Evolutionary conservation across 2,888 invertebrate genomes (phyloP), one percentile per base, ranked within the genome.

Genomic region (Oxytorus armatus): DNA sequence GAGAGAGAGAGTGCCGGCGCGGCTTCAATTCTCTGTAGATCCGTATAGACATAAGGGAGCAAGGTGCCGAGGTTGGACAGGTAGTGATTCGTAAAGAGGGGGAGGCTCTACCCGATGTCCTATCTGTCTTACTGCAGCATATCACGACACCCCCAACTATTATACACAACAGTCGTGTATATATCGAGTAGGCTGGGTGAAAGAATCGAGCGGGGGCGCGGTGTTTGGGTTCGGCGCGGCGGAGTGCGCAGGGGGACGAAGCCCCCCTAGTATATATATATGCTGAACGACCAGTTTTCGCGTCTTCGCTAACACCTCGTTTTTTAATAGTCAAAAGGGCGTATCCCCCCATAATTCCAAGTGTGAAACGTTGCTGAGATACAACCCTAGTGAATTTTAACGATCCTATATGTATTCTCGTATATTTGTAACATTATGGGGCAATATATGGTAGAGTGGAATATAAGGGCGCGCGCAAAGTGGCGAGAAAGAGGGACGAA

Each of bases 51-150:
- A 75, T 59, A 49, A 36, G 53, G 53, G 44, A 59, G 70, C 51
- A 77, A 66, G 79, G 70, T 72, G 66, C 65, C 18, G 36, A n/a
- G 39, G 42, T 53, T 55, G 66, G 79, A 76, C 79, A 80, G 79
- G 72, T 76, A 72, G 76, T 61, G 79, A 76, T 80, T 80, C 55
- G 76, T 21, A 76, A 80, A 76, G 76, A 76, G 79, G 79, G 79
- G 68, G 79, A 76, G 76, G 72, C 72, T 53, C 36, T n/a, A n/a
- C 25, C 18, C 53, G 36, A 16, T 36, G 36, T 16, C 49, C 14
- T 10, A 21, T 29, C 25, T 18, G 8, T 21, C 25, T 51, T 25
- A 42, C 53, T 55, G 44, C 53, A 33, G 2, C 4, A 49, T 18
- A 49, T 8, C 51, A 73, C 14, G 47, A 72, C 36, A 25, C 36